Conservation (phyloP, 2,888 invertebrate genomes). For the Drosophila prolongata region DNA sequence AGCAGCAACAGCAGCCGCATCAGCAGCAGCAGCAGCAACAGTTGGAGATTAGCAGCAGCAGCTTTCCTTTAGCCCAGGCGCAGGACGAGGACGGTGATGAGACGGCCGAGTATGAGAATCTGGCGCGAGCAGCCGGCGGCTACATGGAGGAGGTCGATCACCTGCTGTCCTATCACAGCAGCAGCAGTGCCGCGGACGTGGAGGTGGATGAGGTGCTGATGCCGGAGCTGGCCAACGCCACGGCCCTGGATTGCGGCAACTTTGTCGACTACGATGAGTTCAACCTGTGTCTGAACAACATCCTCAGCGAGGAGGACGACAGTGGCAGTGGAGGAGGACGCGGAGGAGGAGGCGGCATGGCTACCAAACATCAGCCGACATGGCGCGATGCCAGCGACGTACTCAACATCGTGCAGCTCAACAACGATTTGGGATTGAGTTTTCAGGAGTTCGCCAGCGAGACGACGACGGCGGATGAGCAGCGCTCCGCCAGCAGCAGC, state of each 20-base stretch:
- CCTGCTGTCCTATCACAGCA: conserved; percentile 61
- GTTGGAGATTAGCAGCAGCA: conserved; percentile 52
- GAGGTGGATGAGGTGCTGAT: conserved; percentile 68
- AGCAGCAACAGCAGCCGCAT: conserved; percentile 43
- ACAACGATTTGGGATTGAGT: conserved; percentile 65
- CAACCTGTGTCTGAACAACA: conserved; percentile 80
- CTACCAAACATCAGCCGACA: conserved; percentile 36
- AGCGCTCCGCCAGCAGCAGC: conserved; percentile 62
- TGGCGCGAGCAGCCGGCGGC: conserved; percentile 56
- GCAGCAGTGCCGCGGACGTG: conserved; percentile 41
- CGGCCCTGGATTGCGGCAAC: conserved; percentile 71
- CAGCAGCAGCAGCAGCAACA: conserved; percentile 57
- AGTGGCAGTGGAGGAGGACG: conserved; percentile 25
- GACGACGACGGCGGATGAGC: conserved; percentile 52
- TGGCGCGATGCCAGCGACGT: conserved; percentile 68
- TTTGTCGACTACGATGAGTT: conserved; percentile 82
- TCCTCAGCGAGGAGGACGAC: conserved; percentile 77
- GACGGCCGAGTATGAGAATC: conserved; percentile 45
- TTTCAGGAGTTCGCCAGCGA: conserved; percentile 61
- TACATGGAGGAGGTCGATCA: conserved; percentile 61
- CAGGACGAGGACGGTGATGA: conserved; percentile 58
- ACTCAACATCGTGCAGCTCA: conserved; percentile 73
- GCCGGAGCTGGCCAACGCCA: conserved; percentile 69
- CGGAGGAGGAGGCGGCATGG: conserved; percentile 22
- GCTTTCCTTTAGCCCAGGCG: conserved; percentile 81